These are phyloP conservation scores for Drosophila repletoides DNA, from an alignment of 1,140 invertebrate genomes.

Conservation along the genomic window DNA sequence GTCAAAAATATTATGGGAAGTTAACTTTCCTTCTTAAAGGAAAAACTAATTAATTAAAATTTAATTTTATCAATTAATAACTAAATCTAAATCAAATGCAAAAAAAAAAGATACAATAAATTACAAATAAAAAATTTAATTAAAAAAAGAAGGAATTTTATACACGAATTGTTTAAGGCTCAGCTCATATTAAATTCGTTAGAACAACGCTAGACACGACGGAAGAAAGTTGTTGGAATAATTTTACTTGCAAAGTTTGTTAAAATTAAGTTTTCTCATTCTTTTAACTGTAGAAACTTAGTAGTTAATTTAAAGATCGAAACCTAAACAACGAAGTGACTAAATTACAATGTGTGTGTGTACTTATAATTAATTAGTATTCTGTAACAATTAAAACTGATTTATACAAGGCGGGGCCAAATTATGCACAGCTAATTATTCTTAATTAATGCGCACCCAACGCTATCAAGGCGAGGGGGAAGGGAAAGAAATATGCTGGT, in stretches of 20 bases:
- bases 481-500: no score
- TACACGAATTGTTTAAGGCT: constrained; percentile 17
- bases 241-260: neutral
- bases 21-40: no score
- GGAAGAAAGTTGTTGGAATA: neutral
- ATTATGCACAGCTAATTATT: neutral
- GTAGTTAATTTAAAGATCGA: constrained; percentile 16
- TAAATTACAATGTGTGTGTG: constrained; percentile 56
- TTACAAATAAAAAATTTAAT: neutral
- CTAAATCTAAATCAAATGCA: constrained; percentile 25
- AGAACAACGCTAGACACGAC: constrained; percentile 27
- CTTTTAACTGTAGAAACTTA: neutral
- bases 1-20: no score
- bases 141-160: neutral
- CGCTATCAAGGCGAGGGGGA: no score
- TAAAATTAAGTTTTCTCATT: no score
- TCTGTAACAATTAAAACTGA: constrained; percentile 70
- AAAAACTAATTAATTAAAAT: constrained; percentile 5
- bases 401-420: constrained; percentile 62
- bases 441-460: neutral
- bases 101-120: neutral
- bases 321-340: constrained; percentile 66
- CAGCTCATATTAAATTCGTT: constrained; percentile 63
- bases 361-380: constrained; percentile 57
- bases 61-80: constrained; percentile 10